Evolutionary conservation across 2,888 invertebrate genomes (phyloP), one percentile per base, ranked within the genome.

Genomic region (Mythimna vitellina): DNA sequence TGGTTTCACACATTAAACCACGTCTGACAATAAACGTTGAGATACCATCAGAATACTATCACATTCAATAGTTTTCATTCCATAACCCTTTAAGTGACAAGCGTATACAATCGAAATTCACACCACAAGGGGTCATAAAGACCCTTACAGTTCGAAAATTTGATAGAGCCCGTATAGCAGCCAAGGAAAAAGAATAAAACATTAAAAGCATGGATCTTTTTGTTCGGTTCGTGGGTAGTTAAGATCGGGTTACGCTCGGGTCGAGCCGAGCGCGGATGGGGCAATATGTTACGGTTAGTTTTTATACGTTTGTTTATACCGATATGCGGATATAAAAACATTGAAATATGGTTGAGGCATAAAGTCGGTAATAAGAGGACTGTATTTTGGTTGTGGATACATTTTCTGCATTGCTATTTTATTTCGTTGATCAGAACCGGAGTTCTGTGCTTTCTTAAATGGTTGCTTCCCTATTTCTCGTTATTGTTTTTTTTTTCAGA

Each of bases 141-240:
- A 38, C 85, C 83, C 82, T 63, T 78, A 83, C 60, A 66, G 66
- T 60, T 65, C 75, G 60, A 68, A 69, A 76, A 63, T 75, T 76
- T 84, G 68, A 76, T 75, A 78, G 82, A 68, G 74, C 88, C 89
- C 89, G 81, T 83, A 89, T 86, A 70, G 70, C 57, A 51, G 60
- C 10, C 46, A 65, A 74, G 62, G 51, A 53, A 71, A 77, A 74
- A 73, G 9, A 81, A 81, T 72, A 77, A 83, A 77, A 76, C 49
- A 80, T 76, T 71, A 77, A 76, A 70, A 66, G 61, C 69, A 49
- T 57, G 64, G 57, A 63, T 74, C 61, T 71, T 77, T 76, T 85
- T 84, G 84, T 82, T 70, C 63, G 58, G 84, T 82, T 70, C 61
- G 61, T 58, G 61, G 70, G 68, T 75, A 72, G 76, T 77, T 71